Evolutionary conservation across 2,888 invertebrate genomes (phyloP), one percentile per base, ranked within the genome.

Genomic region (Idaea aversata): DNA sequence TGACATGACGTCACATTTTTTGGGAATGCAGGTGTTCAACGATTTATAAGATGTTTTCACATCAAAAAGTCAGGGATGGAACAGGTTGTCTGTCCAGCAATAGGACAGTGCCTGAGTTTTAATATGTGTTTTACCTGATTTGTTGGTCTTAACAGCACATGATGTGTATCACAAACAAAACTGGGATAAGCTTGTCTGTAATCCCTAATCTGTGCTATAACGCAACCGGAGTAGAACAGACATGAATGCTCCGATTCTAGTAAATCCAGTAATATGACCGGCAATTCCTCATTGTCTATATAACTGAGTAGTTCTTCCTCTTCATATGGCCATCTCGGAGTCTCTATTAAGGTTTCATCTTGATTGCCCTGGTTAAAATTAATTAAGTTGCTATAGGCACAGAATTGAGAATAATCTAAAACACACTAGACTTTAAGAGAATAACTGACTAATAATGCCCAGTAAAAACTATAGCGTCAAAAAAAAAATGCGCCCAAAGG

Each of bases 281-380:
- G 98, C 83, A 99, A 92, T 91, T 98, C 96, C 87, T 98, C 98
- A 88, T 96, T 97, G 87, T 98, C 97, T 79, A 98, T 96, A 85
- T 97, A 97, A 82, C 96, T 96, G 75, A 98, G 93, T 71, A 98
- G 88, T 82, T 97, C 96, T 82, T 98, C 97, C 88, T 97, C 97
- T 88, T 98, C 97, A 85, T 98, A 98, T 78, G 97, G 97, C 96
- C 96, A 96, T 81, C 95, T 91, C 79, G 95, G 95, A 71, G 96
- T 96, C 92, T 97, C 96, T 84, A 96, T 94, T 82, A 96, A 92
- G 73, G 95, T 95, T 78, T 95, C 95, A 76, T 96, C 95, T 80
- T 88, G 88, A 76, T 75, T 87, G 65, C 81, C 72, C 87, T 82
- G 68, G 34, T 72, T 76, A 73, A 59, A 65, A 59, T 63, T 62